Base-by-base conservation (phyloP, 2,797 vertebrate species). In the Lophius americanus region DNA sequence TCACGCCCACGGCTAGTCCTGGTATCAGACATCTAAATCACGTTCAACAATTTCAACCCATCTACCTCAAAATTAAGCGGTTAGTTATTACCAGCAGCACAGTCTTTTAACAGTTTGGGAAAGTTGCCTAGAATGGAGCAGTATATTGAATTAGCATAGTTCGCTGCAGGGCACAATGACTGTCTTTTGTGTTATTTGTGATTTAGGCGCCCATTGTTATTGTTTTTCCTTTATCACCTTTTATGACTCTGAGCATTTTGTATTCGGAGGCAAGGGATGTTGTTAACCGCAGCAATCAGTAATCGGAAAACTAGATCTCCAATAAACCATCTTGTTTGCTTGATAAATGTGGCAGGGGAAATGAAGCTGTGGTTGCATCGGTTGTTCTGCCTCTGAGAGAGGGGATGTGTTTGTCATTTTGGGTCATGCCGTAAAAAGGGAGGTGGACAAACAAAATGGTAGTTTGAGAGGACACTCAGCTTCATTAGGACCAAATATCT, bases 281-380 rank as follows among this genome's bases (percentile, higher is more conserved):
- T 78, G 69, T 83, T 88, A 73, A 57, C 66, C 53, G 14, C 73
- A 62, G 76, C 79, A 72, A 86, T 88, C 67, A 78, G 70, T 88
- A 88, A 92, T 93, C 90, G 79, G 76, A 52, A 41, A 79, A 73
- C 64, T 58, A 71, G 73, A 92, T 92, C 89, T 88, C 74, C 76
- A 88, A 87, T 88, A 88, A 86, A 85, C 36, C 41, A 59, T 74
- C 77, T 84, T 77, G 84, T 90, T 90, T 92, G 87, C 74, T 86
- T 61, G 39, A 73, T 79, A 78, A 83, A 75, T 64, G 71, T 54
- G 69, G 73, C 58, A 39, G 53, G 68, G 83, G 78, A 88, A 90
- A 83, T 83, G 68, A 79, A 84, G 85, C 82, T 66, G 81, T 46
- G 73, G 76, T 81, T 83, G 79, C 78, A 77, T 70, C 67, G 78